A percentile compares a stretch with the other conserved stretches of the same genome.
These are phyloP conservation scores for Scarus forsteni DNA, from an alignment of 2,797 vertebrate species.

Conservation along the genomic window DNA sequence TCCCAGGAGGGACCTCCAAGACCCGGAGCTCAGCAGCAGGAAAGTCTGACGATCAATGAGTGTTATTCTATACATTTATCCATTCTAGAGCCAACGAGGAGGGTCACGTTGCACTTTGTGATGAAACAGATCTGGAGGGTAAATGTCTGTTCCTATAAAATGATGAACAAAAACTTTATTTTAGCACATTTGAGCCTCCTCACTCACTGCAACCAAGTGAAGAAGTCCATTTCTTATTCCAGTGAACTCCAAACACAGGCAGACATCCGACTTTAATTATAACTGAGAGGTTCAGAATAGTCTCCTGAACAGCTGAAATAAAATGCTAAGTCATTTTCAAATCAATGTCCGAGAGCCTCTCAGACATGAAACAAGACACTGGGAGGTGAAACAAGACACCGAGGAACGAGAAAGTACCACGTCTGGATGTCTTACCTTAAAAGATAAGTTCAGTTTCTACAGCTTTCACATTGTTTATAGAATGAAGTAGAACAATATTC, in stretches of 20 bases:
- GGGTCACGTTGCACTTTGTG: neutral
- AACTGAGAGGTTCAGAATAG: slow-evolving; percentile 52
- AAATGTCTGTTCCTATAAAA: too few species aligned
- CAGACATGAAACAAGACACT: slow-evolving; percentile 48
- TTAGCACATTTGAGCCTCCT: neutral
- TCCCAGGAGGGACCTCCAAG: slow-evolving; percentile 21
- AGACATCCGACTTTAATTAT: slow-evolving; percentile 44
- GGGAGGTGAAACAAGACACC: slow-evolving; percentile 46
- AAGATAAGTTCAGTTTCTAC: too few species aligned
- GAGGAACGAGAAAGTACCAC: slow-evolving; percentile 6
- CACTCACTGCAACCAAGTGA: neutral
- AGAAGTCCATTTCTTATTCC: too few species aligned
- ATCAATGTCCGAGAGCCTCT: slow-evolving; percentile 67
- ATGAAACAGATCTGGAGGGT: too few species aligned
- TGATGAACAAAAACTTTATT: too few species aligned
- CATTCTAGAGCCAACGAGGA: neutral
- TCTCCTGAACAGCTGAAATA: slow-evolving; percentile 63
- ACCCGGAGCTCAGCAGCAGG: slow-evolving; percentile 9
- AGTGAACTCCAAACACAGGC: too few species aligned
- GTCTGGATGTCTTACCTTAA: too few species aligned
- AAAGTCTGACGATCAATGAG: slow-evolving; percentile 2
- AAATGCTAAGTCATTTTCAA: slow-evolving; percentile 63
- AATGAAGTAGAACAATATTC: too few species aligned
- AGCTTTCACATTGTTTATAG: too few species aligned
- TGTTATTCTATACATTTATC: neutral